Evolutionary conservation across 1,140 invertebrate genomes (phyloP).

Genomic region (Meteorus sp.): DNA sequence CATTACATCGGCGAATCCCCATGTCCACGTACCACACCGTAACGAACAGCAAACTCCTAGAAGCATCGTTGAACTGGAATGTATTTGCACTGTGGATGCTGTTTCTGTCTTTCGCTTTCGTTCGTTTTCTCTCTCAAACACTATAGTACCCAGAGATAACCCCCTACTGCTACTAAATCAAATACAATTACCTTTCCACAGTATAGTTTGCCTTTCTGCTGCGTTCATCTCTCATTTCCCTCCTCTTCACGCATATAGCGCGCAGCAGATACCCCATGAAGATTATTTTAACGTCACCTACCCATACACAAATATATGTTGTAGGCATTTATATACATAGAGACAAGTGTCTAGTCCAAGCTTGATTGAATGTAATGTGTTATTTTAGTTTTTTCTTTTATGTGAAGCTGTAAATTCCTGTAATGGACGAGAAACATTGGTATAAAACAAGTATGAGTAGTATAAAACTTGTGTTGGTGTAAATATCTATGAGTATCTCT

Average conservation of each 20-base stretch:
- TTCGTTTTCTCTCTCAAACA: neutral
- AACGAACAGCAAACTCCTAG: slow-evolving; percentile 18
- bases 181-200: slow-evolving; percentile 28
- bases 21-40: slow-evolving; percentile 10
- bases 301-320: neutral
- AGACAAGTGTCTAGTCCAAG: neutral
- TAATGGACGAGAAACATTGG: slow-evolving; percentile 4
- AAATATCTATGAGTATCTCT: too few relatives aligned
- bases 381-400: slow-evolving; percentile 19
- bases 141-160: slow-evolving; percentile 25
- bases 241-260: neutral
- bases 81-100: slow-evolving; percentile 15
- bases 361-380: slow-evolving; percentile 26
- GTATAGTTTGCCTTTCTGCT: slow-evolving; percentile 26
- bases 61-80: slow-evolving; percentile 27
- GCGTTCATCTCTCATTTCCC: slow-evolving; percentile 21
- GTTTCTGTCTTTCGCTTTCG: too few relatives aligned
- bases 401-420: slow-evolving; percentile 20
- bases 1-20: slow-evolving; percentile 13
- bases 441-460: neutral
- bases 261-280: slow-evolving; percentile 23
- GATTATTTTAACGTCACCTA: slow-evolving; percentile 22
- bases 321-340: neutral
- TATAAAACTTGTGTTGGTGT: too few relatives aligned
- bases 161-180: slow-evolving; percentile 25